Percentiles rank a stretch among this genome's conserved stretches.
Conservation (phyloP, 2,888 invertebrate species). For the Lasioglossum malachurum region DNA sequence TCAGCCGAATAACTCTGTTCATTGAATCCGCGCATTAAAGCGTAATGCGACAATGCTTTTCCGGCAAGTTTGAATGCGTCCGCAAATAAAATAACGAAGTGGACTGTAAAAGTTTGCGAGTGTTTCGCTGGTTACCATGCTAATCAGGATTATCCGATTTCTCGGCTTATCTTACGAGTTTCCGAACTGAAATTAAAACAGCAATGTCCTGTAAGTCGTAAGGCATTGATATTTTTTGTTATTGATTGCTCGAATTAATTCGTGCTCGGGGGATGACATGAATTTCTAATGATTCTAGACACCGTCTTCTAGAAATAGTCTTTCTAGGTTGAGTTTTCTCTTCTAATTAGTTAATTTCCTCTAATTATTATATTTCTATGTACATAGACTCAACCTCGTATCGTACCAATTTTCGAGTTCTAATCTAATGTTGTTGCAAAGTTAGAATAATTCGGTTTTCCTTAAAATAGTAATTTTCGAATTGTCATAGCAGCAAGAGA, state of each 20-base stretch:
- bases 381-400: too few species aligned
- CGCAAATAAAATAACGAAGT: slow-evolving; percentile 2
- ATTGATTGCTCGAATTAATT: neutral
- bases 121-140: slow-evolving; percentile 4
- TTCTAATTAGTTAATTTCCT: too few species aligned
- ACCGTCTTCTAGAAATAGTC: too few species aligned
- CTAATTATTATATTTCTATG: too few species aligned
- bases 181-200: neutral
- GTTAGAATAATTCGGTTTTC: neutral
- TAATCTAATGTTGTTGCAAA: neutral
- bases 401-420: neutral
- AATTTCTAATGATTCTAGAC: neutral
- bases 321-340: too few species aligned
- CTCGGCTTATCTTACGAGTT: neutral
- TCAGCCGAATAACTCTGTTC: neutral
- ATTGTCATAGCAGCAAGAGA: neutral
- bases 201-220: neutral
- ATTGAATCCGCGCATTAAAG: neutral
- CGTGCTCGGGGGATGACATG: neutral
- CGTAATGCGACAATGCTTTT: neutral
- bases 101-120: neutral
- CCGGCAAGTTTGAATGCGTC: neutral
- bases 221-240: neutral
- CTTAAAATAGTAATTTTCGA: neutral
- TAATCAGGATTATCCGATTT: neutral